phyloP scores from a whole-genome alignment of 2,797 vertebrate genomes.

The Champsocephalus gunnari region DNA sequence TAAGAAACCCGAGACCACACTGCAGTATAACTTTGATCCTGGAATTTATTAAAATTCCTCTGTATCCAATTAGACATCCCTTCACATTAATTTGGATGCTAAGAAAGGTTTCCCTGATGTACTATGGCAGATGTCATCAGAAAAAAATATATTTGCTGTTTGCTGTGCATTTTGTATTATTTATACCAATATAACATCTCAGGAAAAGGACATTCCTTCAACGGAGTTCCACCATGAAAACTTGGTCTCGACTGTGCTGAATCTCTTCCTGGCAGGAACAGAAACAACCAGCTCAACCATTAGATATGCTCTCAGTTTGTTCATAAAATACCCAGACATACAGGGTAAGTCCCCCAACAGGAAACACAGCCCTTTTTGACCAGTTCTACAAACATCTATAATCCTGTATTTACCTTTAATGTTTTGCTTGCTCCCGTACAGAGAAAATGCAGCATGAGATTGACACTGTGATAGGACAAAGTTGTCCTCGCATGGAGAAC shows the following conservation, averaged over 20 bases:
- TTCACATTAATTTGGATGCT: too few relatives aligned
- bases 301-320: constrained; percentile 79
- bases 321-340: constrained; percentile 84
- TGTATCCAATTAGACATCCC: too few relatives aligned
- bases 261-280: constrained; percentile 83
- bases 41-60: too few relatives aligned
- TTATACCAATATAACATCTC: not conserved
- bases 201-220: constrained; percentile 78
- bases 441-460: constrained; percentile 83
- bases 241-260: constrained; percentile 77
- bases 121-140: too few relatives aligned
- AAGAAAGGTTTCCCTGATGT: too few relatives aligned
- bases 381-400: not conserved
- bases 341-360: constrained; percentile 73
- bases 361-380: not conserved
- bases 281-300: constrained; percentile 82
- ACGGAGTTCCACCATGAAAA: constrained; percentile 83
- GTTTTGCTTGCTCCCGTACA: constrained; percentile 34
- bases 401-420: not conserved
- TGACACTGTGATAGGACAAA: constrained; percentile 68
- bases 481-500: constrained; percentile 75
- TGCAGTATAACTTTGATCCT: too few relatives aligned
- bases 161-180: not conserved
- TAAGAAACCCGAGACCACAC: too few relatives aligned
- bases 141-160: too few relatives aligned